These are phyloP conservation scores for Heliothis subflexa DNA, from an alignment of 1,140 invertebrate species.

Conservation along the genomic window DNA sequence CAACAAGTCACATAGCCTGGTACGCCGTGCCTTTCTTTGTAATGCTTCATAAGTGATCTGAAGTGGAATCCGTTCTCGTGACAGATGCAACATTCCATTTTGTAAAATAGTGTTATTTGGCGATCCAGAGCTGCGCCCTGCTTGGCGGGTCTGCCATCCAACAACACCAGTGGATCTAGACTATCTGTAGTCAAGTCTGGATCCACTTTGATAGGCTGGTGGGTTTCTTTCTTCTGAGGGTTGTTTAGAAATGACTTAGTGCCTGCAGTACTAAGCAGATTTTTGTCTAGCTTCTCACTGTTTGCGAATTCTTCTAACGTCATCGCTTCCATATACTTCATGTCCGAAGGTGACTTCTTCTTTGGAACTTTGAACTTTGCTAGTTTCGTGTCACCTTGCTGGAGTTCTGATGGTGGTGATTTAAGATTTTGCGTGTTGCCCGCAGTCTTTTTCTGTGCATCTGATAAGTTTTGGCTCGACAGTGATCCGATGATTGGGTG, in stretches of 20 bases:
- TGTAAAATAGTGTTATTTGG: conserved; percentile 81
- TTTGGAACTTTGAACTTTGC: conserved; percentile 56
- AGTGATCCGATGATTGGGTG: conserved; percentile 60
- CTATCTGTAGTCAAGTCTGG: conserved; percentile 53
- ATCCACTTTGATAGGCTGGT: conserved; percentile 44
- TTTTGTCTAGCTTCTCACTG: conserved; percentile 74
- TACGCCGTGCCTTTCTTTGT: conserved; percentile 80
- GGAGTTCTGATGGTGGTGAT: conserved; percentile 56
- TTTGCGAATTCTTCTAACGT: conserved; percentile 78
- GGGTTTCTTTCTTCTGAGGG: conserved; percentile 48
- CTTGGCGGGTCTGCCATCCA: conserved; percentile 77
- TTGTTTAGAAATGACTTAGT: conserved; percentile 49
- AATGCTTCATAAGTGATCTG: conserved; percentile 80
- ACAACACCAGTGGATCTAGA: conserved; percentile 73
- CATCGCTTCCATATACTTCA: conserved; percentile 79
- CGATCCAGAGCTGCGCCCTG: conserved; percentile 76
- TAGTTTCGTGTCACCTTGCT: conserved; percentile 68
- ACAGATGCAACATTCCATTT: conserved; percentile 83
- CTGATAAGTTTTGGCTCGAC: conserved; percentile 55
- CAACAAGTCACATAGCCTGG: conserved; percentile 81
- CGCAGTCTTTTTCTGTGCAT: conserved; percentile 49
- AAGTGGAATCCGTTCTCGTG: conserved; percentile 77
- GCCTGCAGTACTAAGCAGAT: conserved; percentile 60
- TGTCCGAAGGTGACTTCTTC: conserved; percentile 67
- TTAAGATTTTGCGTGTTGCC: conserved; percentile 48